phyloP scores from a whole-genome alignment of 2,888 invertebrate species.

The Augiades crinisus region DNA sequence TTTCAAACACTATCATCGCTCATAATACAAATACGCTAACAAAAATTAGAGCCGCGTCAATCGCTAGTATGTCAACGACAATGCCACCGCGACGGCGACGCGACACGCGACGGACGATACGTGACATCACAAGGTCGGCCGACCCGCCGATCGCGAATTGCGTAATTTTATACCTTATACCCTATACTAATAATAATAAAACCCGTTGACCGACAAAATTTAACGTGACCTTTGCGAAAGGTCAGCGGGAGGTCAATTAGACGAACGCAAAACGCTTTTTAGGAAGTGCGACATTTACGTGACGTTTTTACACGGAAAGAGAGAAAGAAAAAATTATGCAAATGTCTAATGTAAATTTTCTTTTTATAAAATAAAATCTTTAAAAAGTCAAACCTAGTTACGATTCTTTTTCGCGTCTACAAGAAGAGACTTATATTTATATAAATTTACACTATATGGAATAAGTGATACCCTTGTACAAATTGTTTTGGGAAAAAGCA shows the following conservation, averaged over 20 bases:
- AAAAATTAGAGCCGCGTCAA: too few relatives aligned
- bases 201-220: slow-evolving; percentile 42
- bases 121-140: slow-evolving; percentile 37
- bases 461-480: too few relatives aligned
- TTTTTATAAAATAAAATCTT: too few relatives aligned
- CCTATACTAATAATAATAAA: slow-evolving; percentile 29
- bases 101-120: slow-evolving; percentile 38
- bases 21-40: too few relatives aligned
- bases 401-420: too few relatives aligned
- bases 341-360: too few relatives aligned
- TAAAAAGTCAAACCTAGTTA: too few relatives aligned
- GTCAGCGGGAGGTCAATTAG: slow-evolving; percentile 51
- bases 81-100: slow-evolving; percentile 26
- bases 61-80: slow-evolving; percentile 2
- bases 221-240: slow-evolving; percentile 45
- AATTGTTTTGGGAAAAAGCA: too few relatives aligned
- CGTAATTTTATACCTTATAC: slow-evolving; percentile 36
- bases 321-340: too few relatives aligned
- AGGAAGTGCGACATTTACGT: slow-evolving; percentile 23
- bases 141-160: slow-evolving; percentile 26
- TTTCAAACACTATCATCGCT: too few relatives aligned
- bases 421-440: too few relatives aligned
- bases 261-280: slow-evolving; percentile 12
- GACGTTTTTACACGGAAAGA: neutral
- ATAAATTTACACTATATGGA: too few relatives aligned